Evolutionary conservation across 2,113 vertebrate species (phyloP).

Genomic region (Cololabis saira): DNA sequence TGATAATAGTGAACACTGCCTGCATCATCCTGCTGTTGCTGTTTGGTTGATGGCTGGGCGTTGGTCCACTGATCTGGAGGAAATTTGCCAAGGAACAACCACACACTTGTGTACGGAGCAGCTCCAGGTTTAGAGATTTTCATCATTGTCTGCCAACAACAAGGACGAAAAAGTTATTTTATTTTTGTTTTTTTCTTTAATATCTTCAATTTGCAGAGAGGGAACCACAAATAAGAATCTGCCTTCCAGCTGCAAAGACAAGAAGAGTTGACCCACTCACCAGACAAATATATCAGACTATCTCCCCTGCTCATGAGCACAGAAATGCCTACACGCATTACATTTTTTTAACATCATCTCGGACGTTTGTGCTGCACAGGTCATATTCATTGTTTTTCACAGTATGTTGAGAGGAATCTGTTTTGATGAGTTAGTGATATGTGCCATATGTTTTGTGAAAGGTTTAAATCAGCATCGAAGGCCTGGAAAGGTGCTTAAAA

Average conservation of each 20-base stretch:
- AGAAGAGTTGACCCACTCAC: neutral
- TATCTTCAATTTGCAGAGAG: neutral
- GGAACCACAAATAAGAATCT: neutral
- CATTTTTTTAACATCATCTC: neutral
- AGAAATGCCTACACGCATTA: constrained; percentile 1
- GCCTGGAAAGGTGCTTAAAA: neutral
- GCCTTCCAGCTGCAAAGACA: neutral
- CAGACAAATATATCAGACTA: neutral
- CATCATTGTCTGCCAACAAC: constrained; percentile 4
- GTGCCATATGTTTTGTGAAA: constrained; percentile 6
- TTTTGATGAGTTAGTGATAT: neutral
- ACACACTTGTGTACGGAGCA: neutral
- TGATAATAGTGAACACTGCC: constrained; percentile 91
- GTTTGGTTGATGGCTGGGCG: constrained; percentile 85
- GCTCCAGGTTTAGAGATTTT: constrained; percentile 10
- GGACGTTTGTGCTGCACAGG: neutral
- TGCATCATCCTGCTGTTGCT: constrained; percentile 90
- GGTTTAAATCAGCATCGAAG: neutral
- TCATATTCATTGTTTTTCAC: neutral
- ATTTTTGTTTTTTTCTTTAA: neutral
- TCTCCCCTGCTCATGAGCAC: neutral
- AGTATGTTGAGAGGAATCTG: neutral
- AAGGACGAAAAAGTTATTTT: neutral
- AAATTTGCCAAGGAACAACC: constrained; percentile 18
- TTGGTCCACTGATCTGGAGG: neutral